phyloP scores from a whole-genome alignment of 2,888 invertebrate genomes.

The Drosophila merina region DNA sequence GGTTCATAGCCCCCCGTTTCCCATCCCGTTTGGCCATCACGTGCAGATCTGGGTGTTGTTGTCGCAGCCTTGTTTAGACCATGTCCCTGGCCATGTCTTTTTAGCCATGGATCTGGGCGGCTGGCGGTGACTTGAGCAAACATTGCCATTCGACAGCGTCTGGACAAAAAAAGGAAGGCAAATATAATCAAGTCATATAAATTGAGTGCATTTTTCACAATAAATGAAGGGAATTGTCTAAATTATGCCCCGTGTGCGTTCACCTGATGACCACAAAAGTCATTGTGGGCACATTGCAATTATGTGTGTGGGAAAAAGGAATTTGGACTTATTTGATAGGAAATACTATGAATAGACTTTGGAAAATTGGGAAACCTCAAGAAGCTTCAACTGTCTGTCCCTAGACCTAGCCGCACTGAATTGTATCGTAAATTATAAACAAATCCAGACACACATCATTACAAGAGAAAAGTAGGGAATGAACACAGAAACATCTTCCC shows the following conservation, averaged over 20 bases:
- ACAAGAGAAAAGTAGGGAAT: conserved; percentile 51
- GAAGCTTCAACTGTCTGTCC: too few species aligned
- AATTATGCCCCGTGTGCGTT: conserved; percentile 63
- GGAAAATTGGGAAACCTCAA: too few species aligned
- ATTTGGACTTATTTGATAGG: neutral
- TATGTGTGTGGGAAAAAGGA: conserved; percentile 47
- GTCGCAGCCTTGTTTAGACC: conserved; percentile 52
- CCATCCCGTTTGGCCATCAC: neutral
- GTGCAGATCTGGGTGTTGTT: conserved; percentile 32
- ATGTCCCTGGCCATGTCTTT: conserved; percentile 38
- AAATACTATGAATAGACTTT: too few species aligned
- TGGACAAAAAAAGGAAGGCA: conserved; percentile 45
- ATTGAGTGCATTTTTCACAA: conserved; percentile 77
- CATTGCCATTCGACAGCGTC: conserved; percentile 43
- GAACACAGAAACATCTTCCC: conserved; percentile 14
- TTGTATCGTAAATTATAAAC: conserved; percentile 74
- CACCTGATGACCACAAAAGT: conserved; percentile 31
- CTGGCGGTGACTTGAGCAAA: conserved; percentile 59
- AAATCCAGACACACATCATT: conserved; percentile 70
- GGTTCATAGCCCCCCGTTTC: conserved; percentile 24
- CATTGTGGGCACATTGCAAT: conserved; percentile 14
- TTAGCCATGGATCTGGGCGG: conserved; percentile 43
- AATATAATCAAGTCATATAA: conserved; percentile 79
- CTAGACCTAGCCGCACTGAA: neutral
- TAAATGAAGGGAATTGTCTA: conserved; percentile 77